A percentile compares a stretch with the other conserved stretches of the same genome.
Evolutionary conservation across 2,888 invertebrate genomes (phyloP).

Genomic region (Idaea biselata): DNA sequence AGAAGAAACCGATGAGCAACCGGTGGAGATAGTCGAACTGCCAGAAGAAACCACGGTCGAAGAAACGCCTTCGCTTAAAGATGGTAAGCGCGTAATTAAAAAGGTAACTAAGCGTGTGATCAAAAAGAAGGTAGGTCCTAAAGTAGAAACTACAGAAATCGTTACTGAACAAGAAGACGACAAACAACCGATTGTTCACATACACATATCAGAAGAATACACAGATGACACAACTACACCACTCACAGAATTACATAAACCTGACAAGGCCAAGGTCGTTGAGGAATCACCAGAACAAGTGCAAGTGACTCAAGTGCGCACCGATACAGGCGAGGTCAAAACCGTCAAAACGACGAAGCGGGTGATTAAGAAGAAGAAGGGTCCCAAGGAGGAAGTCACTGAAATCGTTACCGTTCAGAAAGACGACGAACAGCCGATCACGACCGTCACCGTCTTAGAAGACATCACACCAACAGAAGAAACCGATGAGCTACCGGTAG

Average conservation of each 20-base stretch:
- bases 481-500: constrained; percentile 5
- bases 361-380: constrained; percentile 40
- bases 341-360: constrained; percentile 39
- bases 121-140: constrained; percentile 40
- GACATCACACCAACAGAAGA: constrained; percentile 37
- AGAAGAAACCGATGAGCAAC: constrained; percentile 27
- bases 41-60: constrained; percentile 50
- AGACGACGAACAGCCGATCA: constrained; percentile 24
- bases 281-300: constrained; percentile 33
- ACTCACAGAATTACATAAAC: constrained; percentile 25
- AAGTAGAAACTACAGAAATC: constrained; percentile 36
- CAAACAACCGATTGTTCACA: constrained; percentile 50
- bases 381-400: constrained; percentile 32
- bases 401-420: constrained; percentile 34
- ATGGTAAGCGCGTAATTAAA: constrained; percentile 40
- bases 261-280: constrained; percentile 17
- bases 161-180: constrained; percentile 25
- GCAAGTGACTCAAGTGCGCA: constrained; percentile 31
- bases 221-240: constrained; percentile 22
- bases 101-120: constrained; percentile 39
- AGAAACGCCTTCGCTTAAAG: constrained; percentile 40
- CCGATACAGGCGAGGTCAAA: constrained; percentile 36
- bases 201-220: constrained; percentile 49
- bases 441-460: constrained; percentile 29
- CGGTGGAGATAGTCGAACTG: constrained; percentile 37